A percentile compares a stretch with the other conserved stretches of the same genome.
Conservation (phyloP, 2,113 vertebrate species). For the Cricetomys ansorgei region DNA sequence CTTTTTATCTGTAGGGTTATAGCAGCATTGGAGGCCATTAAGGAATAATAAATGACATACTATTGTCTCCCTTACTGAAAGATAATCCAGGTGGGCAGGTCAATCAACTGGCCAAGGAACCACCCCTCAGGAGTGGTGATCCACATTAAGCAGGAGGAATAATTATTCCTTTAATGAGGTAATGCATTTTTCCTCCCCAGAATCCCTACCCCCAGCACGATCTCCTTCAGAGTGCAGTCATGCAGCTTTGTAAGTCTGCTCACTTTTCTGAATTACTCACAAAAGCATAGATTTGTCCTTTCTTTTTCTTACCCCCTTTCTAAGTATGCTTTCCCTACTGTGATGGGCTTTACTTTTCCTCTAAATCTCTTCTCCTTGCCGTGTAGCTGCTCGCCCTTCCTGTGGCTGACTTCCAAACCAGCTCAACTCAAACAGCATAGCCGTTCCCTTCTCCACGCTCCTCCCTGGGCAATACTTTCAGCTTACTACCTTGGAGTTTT, state of each 20-base stretch:
- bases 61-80: not conserved
- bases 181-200: not conserved
- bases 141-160: not conserved
- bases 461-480: not conserved
- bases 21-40: not conserved
- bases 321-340: not conserved
- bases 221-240: not conserved
- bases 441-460: not conserved
- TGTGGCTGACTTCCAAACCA: not conserved
- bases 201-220: not conserved
- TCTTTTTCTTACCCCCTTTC: not conserved
- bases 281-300: not conserved
- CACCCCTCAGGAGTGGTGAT: not conserved
- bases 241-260: too few species aligned
- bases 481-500: not conserved
- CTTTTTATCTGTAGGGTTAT: not conserved
- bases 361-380: not conserved
- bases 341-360: not conserved
- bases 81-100: not conserved
- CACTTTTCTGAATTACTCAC: not conserved
- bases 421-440: not conserved
- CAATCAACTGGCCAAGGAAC: not conserved
- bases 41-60: not conserved
- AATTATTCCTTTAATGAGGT: not conserved
- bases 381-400: not conserved